A percentile compares a stretch with the other conserved stretches of the same genome.
Evolutionary conservation across 2,888 invertebrate species (phyloP).

Genomic region (Phortica magna): DNA sequence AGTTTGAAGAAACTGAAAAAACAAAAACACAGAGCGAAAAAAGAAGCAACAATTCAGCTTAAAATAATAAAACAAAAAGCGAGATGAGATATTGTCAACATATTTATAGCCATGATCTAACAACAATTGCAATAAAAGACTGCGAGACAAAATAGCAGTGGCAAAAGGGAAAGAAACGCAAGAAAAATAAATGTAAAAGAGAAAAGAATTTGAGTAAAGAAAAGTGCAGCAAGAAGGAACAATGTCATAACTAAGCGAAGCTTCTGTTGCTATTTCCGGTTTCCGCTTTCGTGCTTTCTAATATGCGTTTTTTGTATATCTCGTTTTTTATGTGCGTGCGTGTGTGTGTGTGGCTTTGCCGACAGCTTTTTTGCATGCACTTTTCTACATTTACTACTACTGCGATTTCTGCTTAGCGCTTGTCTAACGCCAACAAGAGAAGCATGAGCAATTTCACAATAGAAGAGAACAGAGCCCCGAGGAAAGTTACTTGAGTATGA

Average conservation of each 20-base stretch:
- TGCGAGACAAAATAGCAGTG: neutral
- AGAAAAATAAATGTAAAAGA: neutral
- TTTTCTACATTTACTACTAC: neutral
- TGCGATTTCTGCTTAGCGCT: neutral
- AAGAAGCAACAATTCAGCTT: neutral
- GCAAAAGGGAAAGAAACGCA: neutral
- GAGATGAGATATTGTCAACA: conserved; percentile 37
- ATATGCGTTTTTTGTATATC: neutral
- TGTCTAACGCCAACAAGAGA: conserved; percentile 6
- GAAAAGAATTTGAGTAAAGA: neutral
- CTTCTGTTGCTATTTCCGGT: conserved; percentile 29
- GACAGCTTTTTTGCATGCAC: conserved; percentile 19
- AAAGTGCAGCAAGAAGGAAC: conserved; percentile 12
- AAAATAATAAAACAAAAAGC: conserved; percentile 12
- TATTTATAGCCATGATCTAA: conserved; percentile 40
- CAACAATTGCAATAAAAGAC: conserved; percentile 36
- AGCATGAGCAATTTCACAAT: conserved; percentile 27
- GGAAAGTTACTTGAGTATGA: conserved; percentile 32
- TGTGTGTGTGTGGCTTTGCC: neutral
- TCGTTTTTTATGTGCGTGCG: neutral
- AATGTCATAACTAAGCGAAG: conserved; percentile 29
- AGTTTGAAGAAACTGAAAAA: neutral
- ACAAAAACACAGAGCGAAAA: no score
- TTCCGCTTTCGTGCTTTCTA: conserved; percentile 6
- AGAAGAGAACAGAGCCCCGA: neutral